A percentile compares a stretch with the other conserved stretches of the same genome.
phyloP scores from a whole-genome alignment of 2,797 vertebrate genomes.

The Fistularia tabacaria region DNA sequence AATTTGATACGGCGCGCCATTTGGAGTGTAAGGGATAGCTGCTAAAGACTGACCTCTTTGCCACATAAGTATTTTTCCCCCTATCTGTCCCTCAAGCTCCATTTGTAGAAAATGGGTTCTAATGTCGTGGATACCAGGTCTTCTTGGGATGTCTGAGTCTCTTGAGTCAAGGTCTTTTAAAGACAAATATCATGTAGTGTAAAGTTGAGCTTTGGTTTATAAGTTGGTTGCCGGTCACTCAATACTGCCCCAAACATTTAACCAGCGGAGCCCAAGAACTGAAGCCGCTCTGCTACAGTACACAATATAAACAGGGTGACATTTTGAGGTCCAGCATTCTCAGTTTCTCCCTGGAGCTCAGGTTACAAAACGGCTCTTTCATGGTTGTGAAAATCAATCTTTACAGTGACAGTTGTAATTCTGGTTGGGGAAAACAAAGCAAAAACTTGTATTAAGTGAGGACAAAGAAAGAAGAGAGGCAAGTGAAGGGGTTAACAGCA shows the following conservation, averaged over 20 bases:
- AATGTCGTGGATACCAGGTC: too few relatives aligned
- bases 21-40: too few relatives aligned
- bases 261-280: conserved; percentile 25
- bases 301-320: conserved; percentile 5
- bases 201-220: too few relatives aligned
- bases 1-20: too few relatives aligned
- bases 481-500: conserved; percentile 22
- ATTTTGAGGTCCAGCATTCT: conserved; percentile 16
- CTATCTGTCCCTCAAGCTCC: too few relatives aligned
- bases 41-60: too few relatives aligned
- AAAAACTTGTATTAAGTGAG: conserved; percentile 30
- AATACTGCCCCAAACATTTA: conserved; percentile 37
- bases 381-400: conserved; percentile 27
- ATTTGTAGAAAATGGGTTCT: too few relatives aligned
- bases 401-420: conserved; percentile 33
- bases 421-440: conserved; percentile 6
- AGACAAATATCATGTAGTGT: too few relatives aligned
- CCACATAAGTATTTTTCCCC: too few relatives aligned
- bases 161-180: too few relatives aligned
- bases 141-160: too few relatives aligned
- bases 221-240: too few relatives aligned
- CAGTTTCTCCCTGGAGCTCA: conserved; percentile 13
- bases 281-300: conserved; percentile 19
- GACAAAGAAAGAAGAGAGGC: conserved; percentile 22
- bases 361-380: conserved; percentile 33